Conservation (phyloP, 1,140 invertebrate species). For the Ctenoplectra terminalis region DNA sequence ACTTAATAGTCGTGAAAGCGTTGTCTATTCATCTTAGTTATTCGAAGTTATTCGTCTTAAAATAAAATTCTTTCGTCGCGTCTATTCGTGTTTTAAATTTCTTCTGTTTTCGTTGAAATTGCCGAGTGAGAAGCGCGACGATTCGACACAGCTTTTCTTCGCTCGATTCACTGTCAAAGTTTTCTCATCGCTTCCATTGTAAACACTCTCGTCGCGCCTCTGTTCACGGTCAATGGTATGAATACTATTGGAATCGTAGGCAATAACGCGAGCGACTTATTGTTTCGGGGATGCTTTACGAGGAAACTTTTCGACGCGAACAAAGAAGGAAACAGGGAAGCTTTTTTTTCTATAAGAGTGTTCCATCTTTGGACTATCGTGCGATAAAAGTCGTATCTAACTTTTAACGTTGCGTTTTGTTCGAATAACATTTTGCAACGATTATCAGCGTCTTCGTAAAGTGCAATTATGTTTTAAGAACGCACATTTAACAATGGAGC, state of each 20-base stretch:
- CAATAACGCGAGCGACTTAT: background rate
- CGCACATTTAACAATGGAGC: too few species aligned
- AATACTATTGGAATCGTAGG: background rate
- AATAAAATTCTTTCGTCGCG: background rate
- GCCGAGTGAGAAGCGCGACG: too few species aligned
- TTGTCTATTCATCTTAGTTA: background rate
- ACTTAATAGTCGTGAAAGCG: background rate
- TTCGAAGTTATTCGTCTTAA: background rate
- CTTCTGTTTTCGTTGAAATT: too few species aligned
- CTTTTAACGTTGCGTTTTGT: background rate
- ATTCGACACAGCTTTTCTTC: background rate
- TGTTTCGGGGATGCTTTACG: background rate
- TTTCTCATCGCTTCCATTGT: background rate
- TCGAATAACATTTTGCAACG: background rate
- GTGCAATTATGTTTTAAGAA: too few species aligned
- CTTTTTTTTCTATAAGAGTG: background rate
- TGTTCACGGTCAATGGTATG: background rate
- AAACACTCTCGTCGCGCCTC: background rate
- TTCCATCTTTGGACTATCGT: too few species aligned
- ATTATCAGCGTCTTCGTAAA: background rate
- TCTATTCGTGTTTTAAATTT: background rate
- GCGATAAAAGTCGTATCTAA: background rate
- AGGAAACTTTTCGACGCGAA: background rate
- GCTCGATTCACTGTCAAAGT: background rate
- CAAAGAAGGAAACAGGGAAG: too few species aligned